Evolutionary conservation across 2,113 vertebrate genomes (phyloP), one percentile per base, ranked within the genome.

Genomic region (Ceyx melanurus): DNA sequence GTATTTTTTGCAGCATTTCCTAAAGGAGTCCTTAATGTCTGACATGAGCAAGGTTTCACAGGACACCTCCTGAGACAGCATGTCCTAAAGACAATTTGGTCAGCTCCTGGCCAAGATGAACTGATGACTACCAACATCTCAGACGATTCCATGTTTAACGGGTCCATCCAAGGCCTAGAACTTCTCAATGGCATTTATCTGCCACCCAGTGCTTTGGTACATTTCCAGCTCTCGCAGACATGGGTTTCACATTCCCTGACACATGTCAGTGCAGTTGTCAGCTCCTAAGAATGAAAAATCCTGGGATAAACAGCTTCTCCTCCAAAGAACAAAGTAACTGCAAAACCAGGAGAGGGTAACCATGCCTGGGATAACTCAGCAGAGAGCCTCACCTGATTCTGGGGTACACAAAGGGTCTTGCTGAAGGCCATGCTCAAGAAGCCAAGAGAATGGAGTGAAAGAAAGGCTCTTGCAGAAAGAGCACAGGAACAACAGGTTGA

Each of bases 271-370:
- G 5, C 6, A 43, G 35, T 4, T 56, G 22, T 51, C 22, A 68
- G 48, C 25, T 71, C 29, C 60, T 25, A 70, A 42, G 19, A 43
- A 4, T 7, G 8, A 9, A 62, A 81, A 79, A 76, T 15, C 20
- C n/a, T 73, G 17, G 7, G 4, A 76, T 73, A 25, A 35, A 45
- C 21, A 1, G 1, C 58, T 77, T 70, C 16, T 48, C 31, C 7
- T 56, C 8, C 1, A 0, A 82, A 73, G 35, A 37, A 82, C 23
- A 40, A 0, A 0, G 5, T 29, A 74, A 64, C 51, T 23, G 7
- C 35, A 61, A 26, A 80, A 3, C 15, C 15, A 58, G 23, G 16
- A 80, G n/a, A 33, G 37, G 21, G 12, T 13, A 9, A 29, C 22
- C 6, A 6, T 1, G 8, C 10, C 43, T 74, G 10, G 33, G 11